phyloP scores from a whole-genome alignment of 2,888 invertebrate genomes.

The Mimumesa dahlbomi region DNA sequence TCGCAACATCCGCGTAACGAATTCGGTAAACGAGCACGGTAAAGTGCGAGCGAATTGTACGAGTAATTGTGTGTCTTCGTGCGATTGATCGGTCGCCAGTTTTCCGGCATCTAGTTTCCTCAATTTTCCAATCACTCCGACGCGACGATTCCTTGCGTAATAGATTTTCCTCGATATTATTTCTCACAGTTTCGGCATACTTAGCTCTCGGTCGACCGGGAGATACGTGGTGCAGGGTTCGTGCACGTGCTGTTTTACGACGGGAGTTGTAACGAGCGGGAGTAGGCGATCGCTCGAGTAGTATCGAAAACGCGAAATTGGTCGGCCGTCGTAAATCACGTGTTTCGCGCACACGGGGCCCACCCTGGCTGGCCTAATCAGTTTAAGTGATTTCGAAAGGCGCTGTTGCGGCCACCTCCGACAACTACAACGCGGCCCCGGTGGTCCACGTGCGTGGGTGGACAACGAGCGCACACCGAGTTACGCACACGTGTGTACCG shows the following conservation, averaged over 20 bases:
- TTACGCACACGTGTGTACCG: constrained; percentile 44
- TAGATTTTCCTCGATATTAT: no score
- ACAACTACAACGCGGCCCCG: constrained; percentile 23
- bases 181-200: no score
- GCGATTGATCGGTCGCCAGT: no score
- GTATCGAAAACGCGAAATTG: constrained; percentile 70
- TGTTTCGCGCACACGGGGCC: constrained; percentile 43
- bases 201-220: no score
- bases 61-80: no score
- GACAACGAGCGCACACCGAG: constrained; percentile 53
- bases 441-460: constrained; percentile 60
- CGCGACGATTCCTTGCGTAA: no score
- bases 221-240: no score
- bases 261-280: constrained; percentile 11
- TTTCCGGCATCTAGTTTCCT: no score
- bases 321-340: constrained; percentile 66
- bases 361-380: constrained; percentile 71
- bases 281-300: constrained; percentile 39
- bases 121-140: no score
- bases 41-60: not conserved
- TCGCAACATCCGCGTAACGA: not conserved
- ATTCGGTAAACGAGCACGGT: not conserved
- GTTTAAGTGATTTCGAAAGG: constrained; percentile 75
- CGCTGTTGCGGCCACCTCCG: constrained; percentile 28
- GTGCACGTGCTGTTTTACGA: constrained; percentile 60